These are phyloP conservation scores for Cranoglanis bouderius DNA, from an alignment of 2,113 vertebrate species.

Conservation along the genomic window DNA sequence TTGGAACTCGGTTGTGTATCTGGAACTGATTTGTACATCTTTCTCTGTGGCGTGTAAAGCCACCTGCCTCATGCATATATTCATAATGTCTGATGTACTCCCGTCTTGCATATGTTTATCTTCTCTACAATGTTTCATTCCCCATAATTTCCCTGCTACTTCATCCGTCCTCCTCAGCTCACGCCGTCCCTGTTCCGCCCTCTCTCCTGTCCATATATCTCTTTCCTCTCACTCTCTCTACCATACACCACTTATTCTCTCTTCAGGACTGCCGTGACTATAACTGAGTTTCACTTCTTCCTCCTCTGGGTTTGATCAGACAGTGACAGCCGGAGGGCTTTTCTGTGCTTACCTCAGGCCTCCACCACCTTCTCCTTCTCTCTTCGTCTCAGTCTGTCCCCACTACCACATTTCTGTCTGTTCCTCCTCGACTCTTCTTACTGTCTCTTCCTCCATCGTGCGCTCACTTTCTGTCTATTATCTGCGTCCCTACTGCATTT, in stretches of 20 bases:
- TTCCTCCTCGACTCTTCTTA: not conserved
- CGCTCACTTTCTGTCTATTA: not conserved
- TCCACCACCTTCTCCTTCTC: conserved; percentile 3
- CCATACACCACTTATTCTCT: conserved; percentile 1
- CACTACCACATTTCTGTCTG: not conserved
- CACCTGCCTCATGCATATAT: conserved; percentile 37
- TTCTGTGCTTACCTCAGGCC: not conserved
- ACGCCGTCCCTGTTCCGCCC: not conserved
- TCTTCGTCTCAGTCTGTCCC: not conserved
- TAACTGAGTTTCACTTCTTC: not conserved
- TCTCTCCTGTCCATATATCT: not conserved
- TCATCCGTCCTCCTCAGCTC: conserved; percentile 5
- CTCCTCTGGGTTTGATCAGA: conserved; percentile 26
- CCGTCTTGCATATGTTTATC: conserved; percentile 10
- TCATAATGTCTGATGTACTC: conserved; percentile 23
- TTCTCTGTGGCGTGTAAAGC: conserved; percentile 23
- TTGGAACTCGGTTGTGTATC: conserved; percentile 13
- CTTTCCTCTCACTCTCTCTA: conserved; percentile 17
- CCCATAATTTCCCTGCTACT: conserved; percentile 10
- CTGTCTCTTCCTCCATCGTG: not conserved
- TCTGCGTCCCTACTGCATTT: conserved; percentile 5
- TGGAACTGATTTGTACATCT: conserved; percentile 31
- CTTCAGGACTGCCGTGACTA: not conserved
- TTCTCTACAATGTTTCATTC: conserved; percentile 13
- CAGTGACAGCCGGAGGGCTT: conserved; percentile 15